Evolutionary conservation across 2,797 vertebrate genomes (phyloP).

Genomic region (Nyctibius grandis): DNA sequence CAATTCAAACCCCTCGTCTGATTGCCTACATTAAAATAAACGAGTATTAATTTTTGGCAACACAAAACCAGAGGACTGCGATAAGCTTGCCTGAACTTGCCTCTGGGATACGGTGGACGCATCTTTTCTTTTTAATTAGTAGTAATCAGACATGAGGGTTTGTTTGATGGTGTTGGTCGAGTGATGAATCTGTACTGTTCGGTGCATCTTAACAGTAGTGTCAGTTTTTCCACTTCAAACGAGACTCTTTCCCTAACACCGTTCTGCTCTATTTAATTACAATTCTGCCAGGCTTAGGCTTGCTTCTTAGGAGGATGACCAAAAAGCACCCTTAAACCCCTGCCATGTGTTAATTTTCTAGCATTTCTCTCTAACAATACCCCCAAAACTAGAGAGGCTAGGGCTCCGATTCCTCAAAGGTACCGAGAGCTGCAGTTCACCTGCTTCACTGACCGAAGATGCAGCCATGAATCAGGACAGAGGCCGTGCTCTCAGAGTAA

Average conservation of each 20-base stretch:
- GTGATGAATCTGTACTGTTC: conserved; percentile 64
- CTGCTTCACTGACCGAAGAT: conserved; percentile 12
- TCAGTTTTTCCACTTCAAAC: conserved; percentile 76
- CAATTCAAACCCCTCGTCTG: conserved; percentile 59
- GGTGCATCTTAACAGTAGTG: conserved; percentile 61
- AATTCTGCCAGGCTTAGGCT: conserved; percentile 66
- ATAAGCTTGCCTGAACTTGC: conserved; percentile 72
- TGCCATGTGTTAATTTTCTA: conserved; percentile 19
- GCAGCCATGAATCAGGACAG: not conserved
- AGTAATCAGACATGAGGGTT: conserved; percentile 67
- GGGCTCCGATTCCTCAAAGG: conserved; percentile 40
- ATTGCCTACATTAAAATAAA: conserved; percentile 56
- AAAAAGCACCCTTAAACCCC: conserved; percentile 38
- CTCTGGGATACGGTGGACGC: conserved; percentile 64
- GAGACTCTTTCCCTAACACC: conserved; percentile 45
- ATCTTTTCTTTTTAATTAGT: conserved; percentile 77
- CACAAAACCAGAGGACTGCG: conserved; percentile 75
- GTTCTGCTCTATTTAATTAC: conserved; percentile 77
- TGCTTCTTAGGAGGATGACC: conserved; percentile 50
- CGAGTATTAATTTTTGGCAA: conserved; percentile 65
- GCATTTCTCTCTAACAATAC: conserved; percentile 54
- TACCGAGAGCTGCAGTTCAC: not conserved
- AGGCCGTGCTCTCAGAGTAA: conserved; percentile 27
- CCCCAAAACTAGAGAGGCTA: conserved; percentile 55
- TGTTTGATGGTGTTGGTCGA: conserved; percentile 62